Percentiles rank a stretch among this genome's conserved stretches.
phyloP scores from a whole-genome alignment of 2,797 vertebrate genomes.

The Naso thynnoides region DNA sequence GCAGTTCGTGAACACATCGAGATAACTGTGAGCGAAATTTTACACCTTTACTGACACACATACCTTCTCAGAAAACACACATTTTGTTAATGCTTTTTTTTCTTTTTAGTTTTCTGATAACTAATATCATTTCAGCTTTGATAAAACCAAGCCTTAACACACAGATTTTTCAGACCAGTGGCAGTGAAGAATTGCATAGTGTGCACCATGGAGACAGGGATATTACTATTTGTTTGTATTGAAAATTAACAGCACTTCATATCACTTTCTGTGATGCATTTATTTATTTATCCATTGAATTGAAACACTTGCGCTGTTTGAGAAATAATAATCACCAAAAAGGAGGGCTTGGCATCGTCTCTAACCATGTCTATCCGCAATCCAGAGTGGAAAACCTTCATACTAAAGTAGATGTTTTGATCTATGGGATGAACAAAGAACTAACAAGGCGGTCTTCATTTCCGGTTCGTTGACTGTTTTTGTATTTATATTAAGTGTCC shows the following conservation, averaged over 20 bases:
- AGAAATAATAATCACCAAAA: slow-evolving; percentile 20
- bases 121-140: slow-evolving; percentile 50
- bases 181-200: slow-evolving; percentile 40
- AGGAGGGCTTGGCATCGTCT: slow-evolving; percentile 37
- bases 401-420: slow-evolving; percentile 45
- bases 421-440: slow-evolving; percentile 55
- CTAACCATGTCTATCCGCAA: slow-evolving; percentile 35
- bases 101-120: slow-evolving; percentile 51
- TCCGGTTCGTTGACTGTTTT: slow-evolving; percentile 32
- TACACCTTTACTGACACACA: slow-evolving; percentile 53
- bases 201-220: slow-evolving; percentile 36
- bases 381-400: slow-evolving; percentile 38
- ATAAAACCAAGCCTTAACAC: slow-evolving; percentile 55
- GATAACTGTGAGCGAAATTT: slow-evolving; percentile 59
- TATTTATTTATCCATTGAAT: slow-evolving; percentile 12
- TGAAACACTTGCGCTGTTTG: slow-evolving; percentile 21
- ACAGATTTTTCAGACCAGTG: slow-evolving; percentile 55
- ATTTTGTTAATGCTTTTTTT: slow-evolving; percentile 53
- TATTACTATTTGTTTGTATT: slow-evolving; percentile 8
- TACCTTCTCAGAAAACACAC: slow-evolving; percentile 64
- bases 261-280: slow-evolving; percentile 21
- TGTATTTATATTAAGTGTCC: slow-evolving; percentile 40
- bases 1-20: slow-evolving; percentile 78
- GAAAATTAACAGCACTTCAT: slow-evolving; percentile 12
- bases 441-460: slow-evolving; percentile 50